Conservation (phyloP, 2,888 invertebrate species). For the Tenthredo scrophulariae region DNA sequence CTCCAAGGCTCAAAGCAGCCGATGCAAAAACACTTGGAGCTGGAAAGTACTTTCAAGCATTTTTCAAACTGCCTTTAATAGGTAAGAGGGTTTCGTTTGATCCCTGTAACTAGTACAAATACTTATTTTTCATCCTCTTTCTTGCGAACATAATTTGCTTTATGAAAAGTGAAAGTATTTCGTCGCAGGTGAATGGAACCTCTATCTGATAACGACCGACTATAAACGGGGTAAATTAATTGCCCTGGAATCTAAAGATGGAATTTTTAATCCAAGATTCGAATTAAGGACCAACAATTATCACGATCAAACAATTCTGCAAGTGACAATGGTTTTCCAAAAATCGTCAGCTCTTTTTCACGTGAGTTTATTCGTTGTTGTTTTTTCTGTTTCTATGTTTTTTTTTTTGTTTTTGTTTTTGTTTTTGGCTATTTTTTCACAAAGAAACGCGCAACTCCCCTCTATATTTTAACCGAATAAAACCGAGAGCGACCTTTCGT, state of each 20-base stretch:
- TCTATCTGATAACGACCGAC: conserved; percentile 17
- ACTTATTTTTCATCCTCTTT: neutral
- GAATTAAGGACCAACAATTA: conserved; percentile 21
- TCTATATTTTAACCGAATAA: neutral
- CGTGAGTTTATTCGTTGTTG: neutral
- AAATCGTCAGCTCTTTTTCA: conserved; percentile 41
- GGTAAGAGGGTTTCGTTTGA: conserved; percentile 22
- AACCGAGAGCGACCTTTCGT: conserved; percentile 14
- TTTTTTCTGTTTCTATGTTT: neutral
- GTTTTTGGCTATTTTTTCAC: neutral
- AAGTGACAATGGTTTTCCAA: conserved; percentile 30
- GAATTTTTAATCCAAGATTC: conserved; percentile 28
- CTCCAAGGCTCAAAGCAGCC: conserved; percentile 7
- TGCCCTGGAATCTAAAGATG: conserved; percentile 27
- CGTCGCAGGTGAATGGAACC: conserved; percentile 27
- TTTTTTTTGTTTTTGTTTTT: neutral
- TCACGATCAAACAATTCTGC: conserved; percentile 24
- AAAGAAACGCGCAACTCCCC: neutral
- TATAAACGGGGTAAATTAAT: conserved; percentile 24
- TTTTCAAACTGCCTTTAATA: conserved; percentile 26
- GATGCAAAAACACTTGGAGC: conserved; percentile 26
- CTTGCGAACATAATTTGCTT: neutral
- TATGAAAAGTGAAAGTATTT: neutral
- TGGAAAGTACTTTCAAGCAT: conserved; percentile 41
- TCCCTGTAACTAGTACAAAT: neutral